Conservation (phyloP, 2,797 vertebrate genomes). For the Buphagus erythrorhynchus region DNA sequence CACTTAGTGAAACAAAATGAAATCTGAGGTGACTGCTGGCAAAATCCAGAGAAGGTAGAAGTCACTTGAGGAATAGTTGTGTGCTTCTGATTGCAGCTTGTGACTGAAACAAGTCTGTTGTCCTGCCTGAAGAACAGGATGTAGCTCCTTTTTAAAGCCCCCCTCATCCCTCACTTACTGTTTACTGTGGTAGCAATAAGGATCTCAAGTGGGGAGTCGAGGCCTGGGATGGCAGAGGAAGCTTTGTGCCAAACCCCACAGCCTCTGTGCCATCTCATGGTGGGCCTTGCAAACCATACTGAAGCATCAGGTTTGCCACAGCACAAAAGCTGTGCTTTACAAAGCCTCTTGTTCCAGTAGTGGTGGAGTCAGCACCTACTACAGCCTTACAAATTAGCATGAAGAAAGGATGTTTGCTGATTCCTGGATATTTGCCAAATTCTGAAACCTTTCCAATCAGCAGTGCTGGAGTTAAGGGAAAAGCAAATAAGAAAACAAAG, state of each 20-base stretch:
- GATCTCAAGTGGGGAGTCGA: not conserved
- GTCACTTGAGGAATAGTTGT: conserved; percentile 42
- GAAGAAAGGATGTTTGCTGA: not conserved
- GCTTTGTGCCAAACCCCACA: conserved; percentile 27
- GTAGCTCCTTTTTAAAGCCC: not conserved
- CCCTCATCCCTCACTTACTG: not conserved
- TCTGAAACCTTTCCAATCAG: not conserved
- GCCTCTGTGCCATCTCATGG: not conserved
- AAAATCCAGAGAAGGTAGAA: conserved; percentile 5
- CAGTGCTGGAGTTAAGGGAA: not conserved
- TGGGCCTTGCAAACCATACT: not conserved
- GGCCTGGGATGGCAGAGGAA: not conserved
- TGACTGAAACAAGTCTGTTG: not conserved
- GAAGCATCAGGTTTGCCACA: not conserved
- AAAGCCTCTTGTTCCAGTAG: not conserved
- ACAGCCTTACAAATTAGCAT: not conserved
- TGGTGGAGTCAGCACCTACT: not conserved
- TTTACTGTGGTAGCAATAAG: conserved; percentile 57
- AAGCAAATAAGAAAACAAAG: not conserved
- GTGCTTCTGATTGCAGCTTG: not conserved
- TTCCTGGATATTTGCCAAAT: conserved; percentile 6
- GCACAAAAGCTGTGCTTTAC: not conserved
- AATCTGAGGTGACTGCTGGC: not conserved
- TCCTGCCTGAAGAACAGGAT: not conserved
- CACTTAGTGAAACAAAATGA: not conserved